Evolutionary conservation across 2,888 invertebrate genomes (phyloP), one percentile per base, ranked within the genome.

Genomic region (Erebia ligea): DNA sequence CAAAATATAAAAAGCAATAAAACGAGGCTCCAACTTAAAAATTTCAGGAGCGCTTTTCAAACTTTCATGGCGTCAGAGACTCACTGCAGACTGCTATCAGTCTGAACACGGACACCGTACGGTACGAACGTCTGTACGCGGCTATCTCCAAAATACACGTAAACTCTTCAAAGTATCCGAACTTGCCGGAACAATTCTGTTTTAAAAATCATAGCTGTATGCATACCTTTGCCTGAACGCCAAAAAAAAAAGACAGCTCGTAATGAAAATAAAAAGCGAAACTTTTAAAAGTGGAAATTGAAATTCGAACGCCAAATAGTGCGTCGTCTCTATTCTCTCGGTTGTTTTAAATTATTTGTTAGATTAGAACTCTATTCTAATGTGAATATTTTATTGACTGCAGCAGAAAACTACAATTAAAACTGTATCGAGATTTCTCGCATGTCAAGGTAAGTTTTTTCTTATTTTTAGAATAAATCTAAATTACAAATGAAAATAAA

Each of bases 51-150:
- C 40, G 52, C 21, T 58, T 58, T 69, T 64, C 25, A 65, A 63
- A 59, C 65, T 57, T 50, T 69, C 70, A 68, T 68, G 63, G 69
- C 72, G 67, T 66, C 61, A 48, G 61, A 68, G 62, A 68, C 63
- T 66, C 59, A 45, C 21, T 57, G 57, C 65, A 67, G 68, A 70
- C 21, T 52, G 57, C 68, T 70, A 72, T 74, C 74, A 74, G 74
- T 74, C 65, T 57, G 54, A 59, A 70, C 2, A 66, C 48, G 70
- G 74, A 74, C 45, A 65, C 68, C 74, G 70, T 54, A 65, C 72
- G 66, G 52, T 52, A 66, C 66, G 70, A 72, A 74, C 74, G 74
- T 70, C 72, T 52, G 61, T 54, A 10, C 34, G 54, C 50, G 61
- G 13, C 19, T 52, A 50, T 58, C 61, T 34, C 45, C 45, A 6